Conservation (phyloP, 2,113 vertebrate species). For the Mesitornis unicolor region DNA sequence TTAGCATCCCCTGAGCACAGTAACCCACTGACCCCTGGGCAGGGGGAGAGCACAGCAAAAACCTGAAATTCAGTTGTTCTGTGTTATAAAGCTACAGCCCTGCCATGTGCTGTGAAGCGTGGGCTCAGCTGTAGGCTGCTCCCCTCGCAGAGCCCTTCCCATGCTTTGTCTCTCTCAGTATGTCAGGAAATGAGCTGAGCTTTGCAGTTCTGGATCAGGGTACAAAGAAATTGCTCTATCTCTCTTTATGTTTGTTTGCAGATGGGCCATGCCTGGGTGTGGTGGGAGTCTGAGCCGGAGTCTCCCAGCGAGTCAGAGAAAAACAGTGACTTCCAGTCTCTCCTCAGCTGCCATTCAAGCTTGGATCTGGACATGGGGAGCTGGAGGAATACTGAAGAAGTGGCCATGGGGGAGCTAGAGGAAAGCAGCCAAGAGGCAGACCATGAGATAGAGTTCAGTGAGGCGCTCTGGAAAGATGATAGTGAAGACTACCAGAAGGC, state of each 20-base stretch:
- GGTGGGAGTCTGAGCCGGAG: constrained; percentile 44
- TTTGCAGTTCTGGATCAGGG: neutral
- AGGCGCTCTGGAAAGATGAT: constrained; percentile 28
- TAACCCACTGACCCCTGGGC: neutral
- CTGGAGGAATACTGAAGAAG: constrained; percentile 66
- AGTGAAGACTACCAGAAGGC: constrained; percentile 43
- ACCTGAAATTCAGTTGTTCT: neutral
- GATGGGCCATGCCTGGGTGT: constrained; percentile 58
- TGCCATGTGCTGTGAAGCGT: neutral
- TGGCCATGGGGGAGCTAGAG: constrained; percentile 30
- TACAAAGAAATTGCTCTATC: neutral
- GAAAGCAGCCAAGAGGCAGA: constrained; percentile 60
- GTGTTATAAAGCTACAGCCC: neutral
- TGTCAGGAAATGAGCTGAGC: neutral
- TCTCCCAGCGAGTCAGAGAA: constrained; percentile 62
- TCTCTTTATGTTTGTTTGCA: constrained; percentile 60
- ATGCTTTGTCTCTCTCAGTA: neutral
- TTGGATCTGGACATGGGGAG: constrained; percentile 56
- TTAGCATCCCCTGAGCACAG: neutral
- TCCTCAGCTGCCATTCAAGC: constrained; percentile 66
- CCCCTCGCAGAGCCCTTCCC: neutral
- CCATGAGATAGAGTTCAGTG: neutral
- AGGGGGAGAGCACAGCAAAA: neutral
- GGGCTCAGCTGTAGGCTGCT: neutral
- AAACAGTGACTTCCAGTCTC: constrained; percentile 64